Conservation (phyloP, 2,113 vertebrate species). For the Chinchilla lanigera region DNA sequence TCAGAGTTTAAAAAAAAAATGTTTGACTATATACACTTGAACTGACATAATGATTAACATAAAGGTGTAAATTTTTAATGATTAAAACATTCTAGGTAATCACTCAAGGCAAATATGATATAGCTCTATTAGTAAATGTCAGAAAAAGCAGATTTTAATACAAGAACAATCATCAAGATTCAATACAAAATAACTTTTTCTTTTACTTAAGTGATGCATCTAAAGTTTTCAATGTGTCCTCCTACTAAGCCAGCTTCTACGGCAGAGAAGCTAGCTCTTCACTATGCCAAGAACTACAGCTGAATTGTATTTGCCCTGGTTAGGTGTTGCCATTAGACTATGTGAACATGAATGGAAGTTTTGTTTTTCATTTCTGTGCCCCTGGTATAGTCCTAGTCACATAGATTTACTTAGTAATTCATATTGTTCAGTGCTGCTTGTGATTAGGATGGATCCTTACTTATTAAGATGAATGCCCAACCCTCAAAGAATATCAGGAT, state of each 20-base stretch:
- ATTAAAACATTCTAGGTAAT: background rate
- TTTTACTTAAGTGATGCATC: background rate
- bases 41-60: background rate
- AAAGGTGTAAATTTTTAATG: background rate
- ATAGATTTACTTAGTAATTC: background rate
- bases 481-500: background rate
- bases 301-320: background rate
- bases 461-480: background rate
- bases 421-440: background rate
- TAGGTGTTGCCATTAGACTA: background rate
- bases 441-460: background rate
- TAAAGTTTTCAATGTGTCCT: background rate
- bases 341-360: background rate
- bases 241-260: background rate
- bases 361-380: background rate
- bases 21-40: background rate
- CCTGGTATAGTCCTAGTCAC: background rate
- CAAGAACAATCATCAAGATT: constrained; percentile 28
- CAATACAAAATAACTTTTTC: background rate
- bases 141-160: background rate
- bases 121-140: background rate
- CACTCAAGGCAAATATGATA: background rate
- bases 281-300: background rate
- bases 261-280: background rate
- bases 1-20: background rate